Conservation (phyloP, 2,797 vertebrate genomes). For the Muraenolepis orangiensis region DNA sequence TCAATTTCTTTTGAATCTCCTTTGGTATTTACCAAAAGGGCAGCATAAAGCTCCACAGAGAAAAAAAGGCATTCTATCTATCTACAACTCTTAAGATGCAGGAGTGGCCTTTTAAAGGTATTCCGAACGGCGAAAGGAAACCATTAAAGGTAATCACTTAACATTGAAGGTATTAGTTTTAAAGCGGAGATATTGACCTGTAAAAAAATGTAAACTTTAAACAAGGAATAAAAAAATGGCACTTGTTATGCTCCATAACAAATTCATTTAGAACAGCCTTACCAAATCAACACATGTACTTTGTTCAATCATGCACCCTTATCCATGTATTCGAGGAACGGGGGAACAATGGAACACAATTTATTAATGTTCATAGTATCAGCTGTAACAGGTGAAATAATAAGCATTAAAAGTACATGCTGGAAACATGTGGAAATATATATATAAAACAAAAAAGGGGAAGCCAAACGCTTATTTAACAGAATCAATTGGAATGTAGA, state of each 20-base stretch:
- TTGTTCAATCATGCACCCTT: neutral
- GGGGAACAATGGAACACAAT: neutral
- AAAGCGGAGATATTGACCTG: neutral
- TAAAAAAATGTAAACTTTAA: too few relatives aligned
- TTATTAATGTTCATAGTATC: neutral
- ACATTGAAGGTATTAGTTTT: slow-evolving; percentile 39
- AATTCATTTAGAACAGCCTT: neutral
- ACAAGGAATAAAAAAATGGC: too few relatives aligned
- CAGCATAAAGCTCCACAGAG: slow-evolving; percentile 76
- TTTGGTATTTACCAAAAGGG: slow-evolving; percentile 82
- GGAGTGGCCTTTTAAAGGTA: slow-evolving; percentile 84
- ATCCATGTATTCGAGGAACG: neutral
- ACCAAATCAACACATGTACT: neutral
- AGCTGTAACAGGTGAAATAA: too few relatives aligned
- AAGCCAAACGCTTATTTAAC: neutral
- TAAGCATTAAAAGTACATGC: neutral
- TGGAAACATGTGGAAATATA: neutral
- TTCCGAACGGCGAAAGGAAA: slow-evolving; percentile 82
- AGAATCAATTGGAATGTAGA: neutral
- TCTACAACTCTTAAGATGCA: slow-evolving; percentile 76
- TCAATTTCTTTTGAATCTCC: neutral
- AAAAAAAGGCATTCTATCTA: slow-evolving; percentile 81
- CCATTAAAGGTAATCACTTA: slow-evolving; percentile 81
- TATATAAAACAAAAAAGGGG: too few relatives aligned
- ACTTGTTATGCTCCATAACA: neutral